Base-by-base conservation (phyloP, 2,113 vertebrate species). In the Panthera uncia region DNA sequence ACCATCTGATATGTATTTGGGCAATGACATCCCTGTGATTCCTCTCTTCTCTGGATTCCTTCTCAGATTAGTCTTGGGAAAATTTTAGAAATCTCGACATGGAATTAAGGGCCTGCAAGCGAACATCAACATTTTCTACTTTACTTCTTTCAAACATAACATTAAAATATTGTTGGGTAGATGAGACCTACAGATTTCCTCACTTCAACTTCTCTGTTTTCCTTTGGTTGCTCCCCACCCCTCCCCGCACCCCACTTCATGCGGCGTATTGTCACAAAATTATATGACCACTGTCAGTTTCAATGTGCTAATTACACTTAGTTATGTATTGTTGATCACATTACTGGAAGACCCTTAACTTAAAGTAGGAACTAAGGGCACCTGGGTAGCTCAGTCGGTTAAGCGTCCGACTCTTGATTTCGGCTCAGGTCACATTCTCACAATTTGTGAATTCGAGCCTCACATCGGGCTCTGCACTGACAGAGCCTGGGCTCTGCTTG, bases 261-360 rank as follows among this genome's bases (percentile, higher is more conserved):
- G 15, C 15, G 3, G 65, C 71, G 31, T 25, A 18, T n/a, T 27
- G 29, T 48, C 31, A 8, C 23, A 4, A 33, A 45, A 7, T 71
- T 15, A 31, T 9, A 3, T 2, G n/a, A 23, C 10, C 55, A 19
- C 57, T 61, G 74, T 27, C 10, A 16, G 33, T 19, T 48, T 38
- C 48, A 16, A 0, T 5, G 1, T 19, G 25, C 5, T 45, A 21
- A 7, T 36, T 25, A 45, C 18, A 14, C 2, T 6, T 6, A 13
- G 2, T 4, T 4, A 2, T 3, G 36, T 48, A 1, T 19, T 23
- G 18, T 33, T 18, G 31, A 48, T 4, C 36, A 4, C 33, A 7
- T 57, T 14, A 5, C 90, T n/a, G 7, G 33, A 89, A 55, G 68
- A 31, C 29, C 50, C 89, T 76, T 92, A 14, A 66, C 27, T 15